Evolutionary conservation across 2,113 vertebrate species (phyloP).

Genomic region (Hemibagrus wyckioides): DNA sequence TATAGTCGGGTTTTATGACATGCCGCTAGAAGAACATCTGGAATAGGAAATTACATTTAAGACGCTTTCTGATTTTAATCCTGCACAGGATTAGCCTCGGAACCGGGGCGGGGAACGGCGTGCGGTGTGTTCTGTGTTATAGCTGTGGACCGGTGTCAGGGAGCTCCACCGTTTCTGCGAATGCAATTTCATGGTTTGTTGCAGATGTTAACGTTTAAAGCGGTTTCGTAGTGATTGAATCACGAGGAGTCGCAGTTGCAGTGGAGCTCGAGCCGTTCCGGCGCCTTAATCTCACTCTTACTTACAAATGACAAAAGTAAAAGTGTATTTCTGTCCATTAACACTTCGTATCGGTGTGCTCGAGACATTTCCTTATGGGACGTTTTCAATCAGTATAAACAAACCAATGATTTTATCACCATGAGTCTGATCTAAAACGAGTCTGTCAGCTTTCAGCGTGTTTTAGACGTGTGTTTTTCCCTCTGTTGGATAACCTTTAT

Average conservation of each 20-base stretch:
- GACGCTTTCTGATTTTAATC: slow-evolving; percentile 59
- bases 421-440: no score
- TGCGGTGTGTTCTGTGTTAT: background rate
- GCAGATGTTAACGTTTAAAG: background rate
- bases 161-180: background rate
- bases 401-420: no score
- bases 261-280: background rate
- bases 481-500: no score
- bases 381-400: no score
- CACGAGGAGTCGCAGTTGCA: background rate
- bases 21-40: slow-evolving; percentile 64
- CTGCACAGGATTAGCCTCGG: background rate
- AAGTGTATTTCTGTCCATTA: no score
- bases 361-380: no score
- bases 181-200: slow-evolving; percentile 15
- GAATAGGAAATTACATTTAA: slow-evolving; percentile 60
- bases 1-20: slow-evolving; percentile 56
- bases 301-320: background rate
- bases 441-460: no score
- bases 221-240: background rate
- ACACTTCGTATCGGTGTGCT: no score
- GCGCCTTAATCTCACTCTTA: background rate
- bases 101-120: background rate
- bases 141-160: slow-evolving; percentile 3
- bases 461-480: no score